phyloP scores from a whole-genome alignment of 2,113 vertebrate genomes.

The Pterophyllum scalare region DNA sequence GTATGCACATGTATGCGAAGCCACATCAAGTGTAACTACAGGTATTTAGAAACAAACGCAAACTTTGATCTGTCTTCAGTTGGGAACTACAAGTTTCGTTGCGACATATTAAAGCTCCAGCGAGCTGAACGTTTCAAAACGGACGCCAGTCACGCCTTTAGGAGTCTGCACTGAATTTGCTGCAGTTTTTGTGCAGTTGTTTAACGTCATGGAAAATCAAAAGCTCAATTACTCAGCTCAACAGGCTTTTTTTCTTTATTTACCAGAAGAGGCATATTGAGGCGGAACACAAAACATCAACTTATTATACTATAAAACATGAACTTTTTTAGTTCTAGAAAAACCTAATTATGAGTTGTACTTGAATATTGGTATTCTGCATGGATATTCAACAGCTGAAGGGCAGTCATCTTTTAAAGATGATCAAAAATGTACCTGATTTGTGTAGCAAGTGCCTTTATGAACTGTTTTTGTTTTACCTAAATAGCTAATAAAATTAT shows the following conservation, averaged over 20 bases:
- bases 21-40: constrained; percentile 1
- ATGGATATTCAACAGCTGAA: neutral
- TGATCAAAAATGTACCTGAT: neutral
- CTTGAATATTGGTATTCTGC: constrained; percentile 4
- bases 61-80: constrained; percentile 38
- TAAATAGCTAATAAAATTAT: neutral
- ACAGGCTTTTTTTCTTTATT: constrained; percentile 3
- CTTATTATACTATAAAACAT: neutral
- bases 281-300: neutral
- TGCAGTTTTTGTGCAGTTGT: neutral
- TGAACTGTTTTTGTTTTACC: neutral
- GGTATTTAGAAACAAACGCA: constrained; percentile 1
- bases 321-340: neutral
- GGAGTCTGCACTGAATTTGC: neutral
- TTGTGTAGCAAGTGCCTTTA: neutral
- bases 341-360: neutral
- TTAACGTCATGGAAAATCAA: neutral
- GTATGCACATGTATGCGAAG: constrained; percentile 18
- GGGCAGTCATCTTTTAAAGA: neutral
- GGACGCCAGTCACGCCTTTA: neutral
- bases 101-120: neutral
- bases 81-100: neutral
- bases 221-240: neutral
- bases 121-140: neutral
- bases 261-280: neutral